Evolutionary conservation across 1,140 invertebrate species (phyloP).

Genomic region (Aphidius ervi): DNA sequence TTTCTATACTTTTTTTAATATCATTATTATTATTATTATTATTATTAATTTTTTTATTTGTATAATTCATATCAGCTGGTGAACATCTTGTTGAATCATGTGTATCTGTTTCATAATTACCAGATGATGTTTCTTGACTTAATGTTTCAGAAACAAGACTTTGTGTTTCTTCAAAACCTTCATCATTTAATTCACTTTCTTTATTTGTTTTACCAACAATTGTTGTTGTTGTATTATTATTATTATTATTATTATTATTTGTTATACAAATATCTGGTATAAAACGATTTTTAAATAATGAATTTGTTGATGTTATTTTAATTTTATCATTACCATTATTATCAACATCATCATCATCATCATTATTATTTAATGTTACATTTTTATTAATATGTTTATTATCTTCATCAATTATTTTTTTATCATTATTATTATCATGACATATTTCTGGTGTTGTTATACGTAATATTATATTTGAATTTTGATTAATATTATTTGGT

Average conservation of each 20-base stretch:
- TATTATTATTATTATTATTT: constrained; percentile 8
- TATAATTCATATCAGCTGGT: constrained; percentile 39
- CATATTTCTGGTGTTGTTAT: no score
- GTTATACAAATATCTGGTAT: constrained; percentile 50
- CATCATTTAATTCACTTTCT: constrained; percentile 73
- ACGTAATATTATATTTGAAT: constrained; percentile 10
- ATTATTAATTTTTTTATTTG: constrained; percentile 6
- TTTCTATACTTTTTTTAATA: constrained; percentile 5
- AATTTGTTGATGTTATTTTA: neutral
- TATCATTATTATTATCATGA: no score
- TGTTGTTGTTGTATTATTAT: constrained; percentile 27
- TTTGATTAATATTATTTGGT: constrained; percentile 38
- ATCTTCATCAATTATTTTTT: no score
- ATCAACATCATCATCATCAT: neutral
- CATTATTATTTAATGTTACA: neutral
- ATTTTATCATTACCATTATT: constrained; percentile 14
- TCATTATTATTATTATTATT: neutral
- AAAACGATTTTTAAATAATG: constrained; percentile 38
- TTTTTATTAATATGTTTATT: neutral
- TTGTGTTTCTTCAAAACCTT: constrained; percentile 87
- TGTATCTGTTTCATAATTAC: constrained; percentile 64
- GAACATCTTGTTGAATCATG: constrained; percentile 52
- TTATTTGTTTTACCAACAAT: constrained; percentile 40
- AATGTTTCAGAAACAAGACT: constrained; percentile 79
- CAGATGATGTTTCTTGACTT: constrained; percentile 73